Percentiles rank a stretch among this genome's conserved stretches.
These are phyloP conservation scores for Sympetrum striolatum DNA, from an alignment of 2,888 invertebrate genomes.

Conservation along the genomic window DNA sequence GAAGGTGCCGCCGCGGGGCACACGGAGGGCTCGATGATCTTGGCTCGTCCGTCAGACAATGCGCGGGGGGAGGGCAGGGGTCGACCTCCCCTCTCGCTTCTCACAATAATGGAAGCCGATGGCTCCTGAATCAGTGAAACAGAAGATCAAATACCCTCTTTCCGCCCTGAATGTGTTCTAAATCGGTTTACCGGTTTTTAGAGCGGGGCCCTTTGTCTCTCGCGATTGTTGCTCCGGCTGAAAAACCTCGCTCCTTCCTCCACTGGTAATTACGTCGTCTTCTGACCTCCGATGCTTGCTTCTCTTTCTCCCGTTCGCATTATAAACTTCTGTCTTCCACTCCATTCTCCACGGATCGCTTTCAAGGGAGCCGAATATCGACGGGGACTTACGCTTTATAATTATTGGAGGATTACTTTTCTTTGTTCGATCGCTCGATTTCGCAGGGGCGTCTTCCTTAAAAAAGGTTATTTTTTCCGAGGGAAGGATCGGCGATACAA, in stretches of 20 bases:
- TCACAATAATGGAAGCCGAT: conserved; percentile 38
- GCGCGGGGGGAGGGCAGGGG: not conserved
- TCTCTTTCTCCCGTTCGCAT: not conserved
- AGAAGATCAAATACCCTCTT: conserved; percentile 29
- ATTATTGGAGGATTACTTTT: conserved; percentile 35
- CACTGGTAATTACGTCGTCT: conserved; percentile 14
- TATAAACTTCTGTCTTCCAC: not conserved
- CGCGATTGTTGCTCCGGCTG: not conserved
- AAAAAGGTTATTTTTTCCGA: not conserved
- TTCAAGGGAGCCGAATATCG: not conserved
- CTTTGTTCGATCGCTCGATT: conserved; percentile 8
- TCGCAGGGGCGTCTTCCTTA: not conserved
- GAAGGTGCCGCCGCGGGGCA: conserved; percentile 24
- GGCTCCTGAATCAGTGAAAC: not conserved
- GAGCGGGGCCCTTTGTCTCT: not conserved
- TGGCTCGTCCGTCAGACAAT: conserved; percentile 34
- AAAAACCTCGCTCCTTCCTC: not conserved
- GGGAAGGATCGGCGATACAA: not conserved
- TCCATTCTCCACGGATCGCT: not conserved
- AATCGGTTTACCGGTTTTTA: conserved; percentile 39
- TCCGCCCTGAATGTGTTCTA: conserved; percentile 14
- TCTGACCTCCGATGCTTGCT: not conserved
- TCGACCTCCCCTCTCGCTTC: not conserved
- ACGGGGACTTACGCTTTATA: not conserved
- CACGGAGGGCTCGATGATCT: conserved; percentile 26